Evolutionary conservation across 53 echinoderm and acorn worm species (phyloP), one percentile per base, ranked within the genome.

Genomic region (Luidia sarsii): DNA sequence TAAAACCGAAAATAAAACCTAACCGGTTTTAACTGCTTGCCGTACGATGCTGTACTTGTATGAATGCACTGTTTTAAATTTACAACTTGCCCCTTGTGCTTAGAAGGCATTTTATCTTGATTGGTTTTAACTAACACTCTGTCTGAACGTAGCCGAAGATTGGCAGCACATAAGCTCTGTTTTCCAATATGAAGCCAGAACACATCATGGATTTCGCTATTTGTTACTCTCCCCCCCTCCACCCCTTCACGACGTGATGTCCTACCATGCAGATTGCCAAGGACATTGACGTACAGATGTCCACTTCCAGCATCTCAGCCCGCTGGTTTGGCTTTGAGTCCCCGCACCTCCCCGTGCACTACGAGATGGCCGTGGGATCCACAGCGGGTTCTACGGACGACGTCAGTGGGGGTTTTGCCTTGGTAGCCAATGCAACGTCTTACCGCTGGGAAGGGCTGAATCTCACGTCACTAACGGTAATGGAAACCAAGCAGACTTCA

Each of bases 301-400:
- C 45, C 14, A 49, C 1, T 19, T 48, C 48, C 27, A 49, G 48
- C 1, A 11, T 70, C 16, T 48, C 70, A 0, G 50, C 50, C 20
- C 70, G 18, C 1, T 70, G 70, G 70, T 70, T 49, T 39, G 79
- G 79, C 10, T 79, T 79, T 62, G 61, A 57, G 22, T 63, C 61
- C 39, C 79, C 79, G 6, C 59, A 74, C 22, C 57, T 55, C 15
- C 20, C 55, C n/a, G 35, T 74, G 14, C 55, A 30, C 23, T 74
- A 74, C 57, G 54, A 74, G 20, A 23, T 74, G 3, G 75, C 75
- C 14, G 37, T 74, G 21, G 75, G 75, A 1, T 16, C 75, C 20
- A 49, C 18, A 9, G 25, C 14, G 15, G 4, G 7, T 1, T 56
- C 36, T 56, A 34, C 57, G 2, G 21, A 4, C 3, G 75, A 74